Base-by-base conservation (phyloP, 2,888 invertebrate genomes). In the Erebia ligea region DNA sequence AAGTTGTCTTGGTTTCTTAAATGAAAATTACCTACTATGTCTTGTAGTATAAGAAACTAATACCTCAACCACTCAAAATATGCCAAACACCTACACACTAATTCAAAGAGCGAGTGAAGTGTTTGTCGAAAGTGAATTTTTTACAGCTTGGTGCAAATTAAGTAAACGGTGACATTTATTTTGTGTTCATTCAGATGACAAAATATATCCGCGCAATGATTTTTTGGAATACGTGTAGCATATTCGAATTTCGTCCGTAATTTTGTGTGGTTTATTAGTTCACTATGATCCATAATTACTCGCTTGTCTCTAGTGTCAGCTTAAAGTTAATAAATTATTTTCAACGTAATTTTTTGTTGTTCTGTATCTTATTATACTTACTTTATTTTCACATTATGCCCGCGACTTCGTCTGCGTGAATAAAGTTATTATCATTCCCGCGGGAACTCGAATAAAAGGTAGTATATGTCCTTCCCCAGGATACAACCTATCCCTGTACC, bases 91-190 rank as follows among this genome's bases (percentile, higher is more conserved):
- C 69, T 52, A 59, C 50, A 19, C n/a, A 50, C 52, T 34, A 63
- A 67, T 69, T 66, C 65, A 21, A 75, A 67, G 67, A 67, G 65
- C 57, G 67, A 69, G 57, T 71, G 25, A 71, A 76, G 72, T 84
- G 79, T 86, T 86, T 84, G 84, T 79, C 75, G 84, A 87, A 81
- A 87, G 87, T 86, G 86, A 86, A 86, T 83, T 84, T 84, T 85
- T 84, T 58, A 83, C 84, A 84, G 76, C 79, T 79, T 75, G 75
- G 78, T 79, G 82, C 81, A 83, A 88, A 87, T 86, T 82, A 80
- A 76, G 71, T 75, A 76, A 77, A 77, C 76, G 70, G 74, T 74
- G 76, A 77, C 75, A 74, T 74, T 77, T 52, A 52, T n/a, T 52
- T n/a, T 74, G 66, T 72, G 74, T 78, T 75, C 74, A 78, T 78